Base-by-base conservation (phyloP, 2,113 vertebrate genomes). In the Eolophus roseicapilla region DNA sequence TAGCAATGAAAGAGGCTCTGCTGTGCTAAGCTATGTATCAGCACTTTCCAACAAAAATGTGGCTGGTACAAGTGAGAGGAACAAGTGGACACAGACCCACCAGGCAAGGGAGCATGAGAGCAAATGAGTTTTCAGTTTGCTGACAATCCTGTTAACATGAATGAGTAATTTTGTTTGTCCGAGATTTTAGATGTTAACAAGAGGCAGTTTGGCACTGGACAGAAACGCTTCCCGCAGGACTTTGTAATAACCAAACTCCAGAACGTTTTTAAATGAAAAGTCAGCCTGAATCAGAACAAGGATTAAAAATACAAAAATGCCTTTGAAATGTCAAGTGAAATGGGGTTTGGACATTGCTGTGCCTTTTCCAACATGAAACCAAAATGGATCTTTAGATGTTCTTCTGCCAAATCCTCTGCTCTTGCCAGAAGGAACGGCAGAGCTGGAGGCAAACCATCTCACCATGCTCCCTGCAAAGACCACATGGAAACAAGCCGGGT, bases 251-350 rank as follows among this genome's bases (percentile, higher is more conserved):
- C 46, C 60, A 52, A 93, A 75, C 35, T 82, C 27, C 83, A 87
- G 93, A 95, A 82, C 65, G 76, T 93, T 96, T 95, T 84, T 44
- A 79, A 91, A 68, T 64, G 62, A 78, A 81, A 55, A 88, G 60
- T 92, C 94, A 95, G 69, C 39, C 74, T 92, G 62, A 82, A 87
- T 95, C 55, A 91, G 93, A 96, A 91, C 44, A 92, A 82, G 19
- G 75, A 82, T 88, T 75, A 6, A 43, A 77, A 82, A 62, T 27
- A 46, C 29, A 62, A 62, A 35, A 41, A 28, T 17, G 27, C 27
- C 39, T 16, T 92, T 86, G 70, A 78, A 86, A 82, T 67, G 46
- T 93, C 71, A 83, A 7, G 25, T 90, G 41, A 90, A 92, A 69
- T 41, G 19, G 14, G 15, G 17, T 62, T 64, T 92, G 86, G 55